Evolutionary conservation across 2,113 vertebrate genomes (phyloP).

Genomic region (Cyanistes caeruleus): DNA sequence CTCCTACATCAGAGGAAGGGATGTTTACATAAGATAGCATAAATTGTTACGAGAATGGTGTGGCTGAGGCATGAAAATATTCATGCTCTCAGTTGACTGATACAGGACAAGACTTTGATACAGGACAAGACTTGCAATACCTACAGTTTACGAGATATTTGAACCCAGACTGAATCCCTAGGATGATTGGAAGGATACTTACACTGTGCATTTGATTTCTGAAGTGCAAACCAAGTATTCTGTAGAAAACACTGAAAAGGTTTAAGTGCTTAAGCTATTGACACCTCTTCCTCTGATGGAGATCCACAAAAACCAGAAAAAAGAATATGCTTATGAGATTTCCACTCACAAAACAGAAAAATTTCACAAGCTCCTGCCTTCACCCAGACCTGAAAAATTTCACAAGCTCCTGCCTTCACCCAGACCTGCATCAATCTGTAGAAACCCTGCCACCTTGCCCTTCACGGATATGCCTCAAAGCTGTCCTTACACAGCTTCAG

Average conservation of each 20-base stretch:
- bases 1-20: neutral
- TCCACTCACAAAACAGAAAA: neutral
- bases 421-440: neutral
- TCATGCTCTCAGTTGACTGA: neutral
- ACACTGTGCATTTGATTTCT: neutral
- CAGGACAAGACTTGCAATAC: too few relatives aligned
- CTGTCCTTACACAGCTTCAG: neutral
- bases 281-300: conserved; percentile 28
- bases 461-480: neutral
- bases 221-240: conserved; percentile 13
- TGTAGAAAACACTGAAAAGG: conserved; percentile 31
- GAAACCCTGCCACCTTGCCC: neutral
- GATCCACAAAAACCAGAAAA: neutral
- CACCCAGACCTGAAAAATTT: neutral
- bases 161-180: neutral
- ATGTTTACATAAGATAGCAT: neutral
- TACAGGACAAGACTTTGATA: neutral
- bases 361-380: neutral
- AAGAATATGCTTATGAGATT: conserved; percentile 3
- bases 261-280: conserved; percentile 5
- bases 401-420: too few relatives aligned
- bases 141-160: neutral
- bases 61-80: neutral
- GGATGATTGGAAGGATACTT: conserved; percentile 12
- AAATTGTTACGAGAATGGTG: neutral